Conservation (phyloP, 64 coral and sea anemone genomes). For the Montipora foliosa region DNA sequence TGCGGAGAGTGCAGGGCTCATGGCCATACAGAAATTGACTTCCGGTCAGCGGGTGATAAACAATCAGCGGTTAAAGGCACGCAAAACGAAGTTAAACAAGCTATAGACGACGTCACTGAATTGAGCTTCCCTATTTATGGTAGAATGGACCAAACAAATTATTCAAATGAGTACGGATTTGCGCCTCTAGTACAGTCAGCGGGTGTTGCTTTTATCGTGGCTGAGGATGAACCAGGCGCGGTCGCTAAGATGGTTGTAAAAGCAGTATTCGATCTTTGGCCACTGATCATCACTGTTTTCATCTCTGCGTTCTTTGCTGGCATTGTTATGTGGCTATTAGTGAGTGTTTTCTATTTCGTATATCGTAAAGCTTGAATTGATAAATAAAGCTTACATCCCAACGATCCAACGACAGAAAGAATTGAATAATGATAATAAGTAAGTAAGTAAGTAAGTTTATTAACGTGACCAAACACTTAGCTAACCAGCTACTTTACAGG, state of each 20-base stretch:
- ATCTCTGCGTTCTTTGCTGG: slow-evolving; percentile 84
- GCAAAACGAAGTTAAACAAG: slow-evolving; percentile 67
- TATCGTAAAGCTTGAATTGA: not conserved
- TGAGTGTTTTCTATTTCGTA: slow-evolving; percentile 25
- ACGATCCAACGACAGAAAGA: not conserved
- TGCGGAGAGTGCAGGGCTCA: slow-evolving; percentile 77
- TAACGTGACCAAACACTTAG: too few species aligned
- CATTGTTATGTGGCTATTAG: slow-evolving; percentile 85
- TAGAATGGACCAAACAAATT: slow-evolving; percentile 53
- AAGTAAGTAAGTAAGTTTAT: too few species aligned
- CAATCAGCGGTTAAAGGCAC: slow-evolving; percentile 43
- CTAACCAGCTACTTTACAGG: too few species aligned
- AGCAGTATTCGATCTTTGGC: slow-evolving; percentile 85
- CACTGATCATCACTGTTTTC: slow-evolving; percentile 75
- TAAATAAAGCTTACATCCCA: too few species aligned
- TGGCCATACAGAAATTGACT: slow-evolving; percentile 63
- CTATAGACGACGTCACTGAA: slow-evolving; percentile 62
- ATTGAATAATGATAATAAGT: too few species aligned
- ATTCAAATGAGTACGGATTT: slow-evolving; percentile 77
- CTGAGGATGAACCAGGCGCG: slow-evolving; percentile 53
- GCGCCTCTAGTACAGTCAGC: slow-evolving; percentile 80
- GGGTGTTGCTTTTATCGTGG: slow-evolving; percentile 80
- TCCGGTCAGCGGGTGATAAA: slow-evolving; percentile 18
- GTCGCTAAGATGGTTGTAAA: slow-evolving; percentile 78
- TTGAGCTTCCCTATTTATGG: slow-evolving; percentile 81